Evolutionary conservation across 1,140 invertebrate species (phyloP), one percentile per base, ranked within the genome.

Genomic region (Drosophila simulans): DNA sequence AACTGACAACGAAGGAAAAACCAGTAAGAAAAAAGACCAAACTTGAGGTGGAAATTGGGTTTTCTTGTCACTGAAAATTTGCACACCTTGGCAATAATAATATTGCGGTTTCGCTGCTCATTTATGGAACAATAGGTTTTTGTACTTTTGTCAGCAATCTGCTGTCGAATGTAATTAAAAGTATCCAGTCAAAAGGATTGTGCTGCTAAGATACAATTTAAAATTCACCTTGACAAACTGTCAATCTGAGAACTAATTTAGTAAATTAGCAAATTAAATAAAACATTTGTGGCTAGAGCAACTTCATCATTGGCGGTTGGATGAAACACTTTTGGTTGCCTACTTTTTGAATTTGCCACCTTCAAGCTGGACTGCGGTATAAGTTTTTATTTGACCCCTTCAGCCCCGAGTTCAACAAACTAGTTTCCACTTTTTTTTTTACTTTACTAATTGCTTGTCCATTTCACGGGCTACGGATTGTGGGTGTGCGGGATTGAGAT

Each of bases 391-490:
- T 69, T 27, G 51, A 69, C 39, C 49, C 31, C 49, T 15, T 25
- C 37, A n/a, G 11, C 3, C 34, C 60, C 25, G 20, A 27, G 58
- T 39, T 39, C 25, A 43, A 31, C 49, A 69, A 69, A 70, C 66
- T 70, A 57, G 43, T 48, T 70, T 69, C 17, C 34, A 54, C 13
- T 39, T 53, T 56, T 39, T 52, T 40, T 53, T 56, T 46, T 42
- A 20, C 25, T 68, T 25, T 31, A 35, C 66, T 69, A 69, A 69
- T 69, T 69, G 66, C 64, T 68, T 68, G 64, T 68, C 60, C 64
- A 68, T 68, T 68, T 68, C 31, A 43, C 37, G 8, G 45, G 45
- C 11, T 68, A 45, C 31, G 34, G 55, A 20, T 15, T 39, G n/a
- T 20, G 59, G 37, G 49, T 39, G 35, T 42, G 37, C 15, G 59